Evolutionary conservation across 2,113 vertebrate species (phyloP).

Genomic region (Recurvirostra avosetta): DNA sequence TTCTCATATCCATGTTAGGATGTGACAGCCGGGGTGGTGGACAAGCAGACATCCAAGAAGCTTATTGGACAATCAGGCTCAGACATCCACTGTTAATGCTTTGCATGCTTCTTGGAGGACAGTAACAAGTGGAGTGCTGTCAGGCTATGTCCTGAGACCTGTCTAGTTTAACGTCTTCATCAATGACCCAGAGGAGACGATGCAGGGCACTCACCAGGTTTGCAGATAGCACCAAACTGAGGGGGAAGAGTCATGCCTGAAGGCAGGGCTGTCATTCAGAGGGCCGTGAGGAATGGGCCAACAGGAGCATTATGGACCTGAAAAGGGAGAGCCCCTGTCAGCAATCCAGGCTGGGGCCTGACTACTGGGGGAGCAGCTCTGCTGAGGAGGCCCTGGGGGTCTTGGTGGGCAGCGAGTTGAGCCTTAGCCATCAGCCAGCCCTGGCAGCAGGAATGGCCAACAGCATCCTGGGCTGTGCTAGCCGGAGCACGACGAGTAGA

Average conservation of each 20-base stretch:
- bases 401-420: rapidly evolving
- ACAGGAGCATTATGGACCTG: neutral
- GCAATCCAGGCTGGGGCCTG: neutral
- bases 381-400: neutral
- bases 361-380: neutral
- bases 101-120: neutral
- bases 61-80: neutral
- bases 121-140: neutral
- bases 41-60: neutral
- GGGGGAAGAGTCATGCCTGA: neutral
- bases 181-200: neutral
- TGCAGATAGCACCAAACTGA: neutral
- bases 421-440: neutral
- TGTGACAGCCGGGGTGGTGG: neutral
- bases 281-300: neutral
- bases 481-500: neutral
- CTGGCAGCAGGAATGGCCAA: neutral
- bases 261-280: neutral
- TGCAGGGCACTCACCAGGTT: neutral
- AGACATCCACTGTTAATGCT: neutral
- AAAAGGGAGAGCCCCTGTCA: neutral
- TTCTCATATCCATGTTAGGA: neutral
- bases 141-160: neutral
- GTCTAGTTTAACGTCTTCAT: neutral
- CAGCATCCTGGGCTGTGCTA: neutral